Conservation (phyloP, 2,797 vertebrate genomes). For the Gobio occitaniae region DNA sequence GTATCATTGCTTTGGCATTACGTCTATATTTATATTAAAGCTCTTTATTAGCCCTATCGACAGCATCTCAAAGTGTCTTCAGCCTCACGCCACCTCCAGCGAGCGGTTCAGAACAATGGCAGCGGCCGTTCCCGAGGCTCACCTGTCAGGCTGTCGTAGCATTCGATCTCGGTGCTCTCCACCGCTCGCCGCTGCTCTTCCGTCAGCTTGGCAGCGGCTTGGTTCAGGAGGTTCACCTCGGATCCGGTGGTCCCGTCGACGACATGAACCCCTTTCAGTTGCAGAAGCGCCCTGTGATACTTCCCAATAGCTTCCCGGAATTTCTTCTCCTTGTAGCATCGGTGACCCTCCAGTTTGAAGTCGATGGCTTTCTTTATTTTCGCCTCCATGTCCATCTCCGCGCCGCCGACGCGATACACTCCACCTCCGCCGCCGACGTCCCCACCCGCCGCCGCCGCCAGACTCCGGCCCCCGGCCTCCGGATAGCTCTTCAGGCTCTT, state of each 20-base stretch:
- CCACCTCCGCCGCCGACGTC: conserved; percentile 64
- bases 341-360: conserved; percentile 90
- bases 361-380: conserved; percentile 90
- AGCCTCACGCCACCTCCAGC: neutral
- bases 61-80: neutral
- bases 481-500: conserved; percentile 82
- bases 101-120: conserved; percentile 18
- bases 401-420: conserved; percentile 68
- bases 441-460: conserved; percentile 73
- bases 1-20: neutral
- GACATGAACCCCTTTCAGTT: conserved; percentile 86
- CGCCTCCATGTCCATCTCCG: conserved; percentile 84
- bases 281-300: conserved; percentile 91
- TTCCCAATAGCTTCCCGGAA: conserved; percentile 94
- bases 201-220: conserved; percentile 78
- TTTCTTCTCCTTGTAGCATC: conserved; percentile 95
- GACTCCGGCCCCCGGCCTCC: conserved; percentile 82
- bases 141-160: conserved; percentile 94
- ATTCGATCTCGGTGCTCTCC: conserved; percentile 92
- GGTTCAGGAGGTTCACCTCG: conserved; percentile 81
- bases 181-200: conserved; percentile 89
- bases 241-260: conserved; percentile 79
- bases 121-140: conserved; percentile 55
- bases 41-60: neutral
- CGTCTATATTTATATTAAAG: neutral